phyloP scores from a whole-genome alignment of 2,888 invertebrate genomes.

The Melitaea athalia region DNA sequence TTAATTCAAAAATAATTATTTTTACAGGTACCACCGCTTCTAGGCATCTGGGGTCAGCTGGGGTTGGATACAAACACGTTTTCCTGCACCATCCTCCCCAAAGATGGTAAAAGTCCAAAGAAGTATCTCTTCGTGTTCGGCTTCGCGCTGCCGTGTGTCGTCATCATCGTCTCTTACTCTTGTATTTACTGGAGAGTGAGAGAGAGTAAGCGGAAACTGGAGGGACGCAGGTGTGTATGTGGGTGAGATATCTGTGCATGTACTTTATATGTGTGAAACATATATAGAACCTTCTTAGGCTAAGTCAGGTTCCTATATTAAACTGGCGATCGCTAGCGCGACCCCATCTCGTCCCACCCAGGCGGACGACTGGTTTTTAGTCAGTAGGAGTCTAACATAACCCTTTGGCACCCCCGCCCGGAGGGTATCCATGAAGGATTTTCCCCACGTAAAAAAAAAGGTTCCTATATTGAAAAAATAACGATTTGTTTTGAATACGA shows the following conservation, averaged over 20 bases:
- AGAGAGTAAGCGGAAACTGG: conserved; percentile 87
- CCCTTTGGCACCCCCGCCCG: no score
- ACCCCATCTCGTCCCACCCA: no score
- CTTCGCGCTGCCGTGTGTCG: conserved; percentile 91
- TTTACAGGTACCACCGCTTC: conserved; percentile 87
- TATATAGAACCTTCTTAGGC: background rate
- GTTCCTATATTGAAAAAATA: no score
- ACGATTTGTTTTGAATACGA: no score
- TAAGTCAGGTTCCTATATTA: no score
- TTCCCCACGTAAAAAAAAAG: no score
- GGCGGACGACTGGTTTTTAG: no score
- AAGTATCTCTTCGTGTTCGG: conserved; percentile 92
- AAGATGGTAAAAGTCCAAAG: conserved; percentile 90
- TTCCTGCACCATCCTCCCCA: conserved; percentile 92
- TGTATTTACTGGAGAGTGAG: conserved; percentile 92
- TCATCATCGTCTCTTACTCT: conserved; percentile 92
- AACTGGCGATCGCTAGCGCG: no score
- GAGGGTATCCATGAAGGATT: no score
- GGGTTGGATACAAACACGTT: conserved; percentile 91
- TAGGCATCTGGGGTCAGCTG: conserved; percentile 92
- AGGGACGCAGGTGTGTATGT: conserved; percentile 86
- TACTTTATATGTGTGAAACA: conserved; percentile 25
- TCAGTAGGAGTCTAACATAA: no score
- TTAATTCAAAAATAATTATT: background rate
- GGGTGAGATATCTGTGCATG: conserved; percentile 64